Evolutionary conservation across 35 echinoderm and acorn worm genomes (phyloP).

Genomic region (Heliocidaris erythrogramma): DNA sequence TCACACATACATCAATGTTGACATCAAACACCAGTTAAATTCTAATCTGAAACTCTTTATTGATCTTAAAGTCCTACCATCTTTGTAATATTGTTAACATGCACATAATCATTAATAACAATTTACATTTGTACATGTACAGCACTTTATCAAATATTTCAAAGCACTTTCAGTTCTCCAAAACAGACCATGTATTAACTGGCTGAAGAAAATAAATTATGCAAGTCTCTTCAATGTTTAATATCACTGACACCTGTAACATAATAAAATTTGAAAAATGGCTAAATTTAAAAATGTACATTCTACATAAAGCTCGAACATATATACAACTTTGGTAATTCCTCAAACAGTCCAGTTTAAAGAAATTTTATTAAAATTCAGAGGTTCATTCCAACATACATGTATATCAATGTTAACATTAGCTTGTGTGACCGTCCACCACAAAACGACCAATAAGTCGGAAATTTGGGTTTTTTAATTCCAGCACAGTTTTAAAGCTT

Average conservation of each 20-base stretch:
- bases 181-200: not conserved
- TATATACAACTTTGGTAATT: conserved; percentile 26
- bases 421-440: too few relatives aligned
- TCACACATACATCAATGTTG: too few relatives aligned
- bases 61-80: not conserved
- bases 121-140: not conserved
- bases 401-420: conserved; percentile 26
- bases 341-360: not conserved
- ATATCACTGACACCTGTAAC: not conserved
- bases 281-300: not conserved
- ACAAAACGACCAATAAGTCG: too few relatives aligned
- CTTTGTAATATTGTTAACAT: too few relatives aligned
- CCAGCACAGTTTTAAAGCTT: too few relatives aligned
- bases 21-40: not conserved
- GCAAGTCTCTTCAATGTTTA: not conserved
- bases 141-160: too few relatives aligned
- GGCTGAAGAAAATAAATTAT: not conserved
- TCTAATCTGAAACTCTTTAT: not conserved
- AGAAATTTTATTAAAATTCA: conserved; percentile 33
- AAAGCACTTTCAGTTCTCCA: not conserved
- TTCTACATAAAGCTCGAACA: not conserved
- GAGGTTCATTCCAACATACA: not conserved
- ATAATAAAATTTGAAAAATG: too few relatives aligned
- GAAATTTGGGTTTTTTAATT: too few relatives aligned
- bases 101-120: not conserved